Evolutionary conservation across 2,888 invertebrate species (phyloP), one percentile per base, ranked within the genome.

Genomic region (Amphipyra berbera): DNA sequence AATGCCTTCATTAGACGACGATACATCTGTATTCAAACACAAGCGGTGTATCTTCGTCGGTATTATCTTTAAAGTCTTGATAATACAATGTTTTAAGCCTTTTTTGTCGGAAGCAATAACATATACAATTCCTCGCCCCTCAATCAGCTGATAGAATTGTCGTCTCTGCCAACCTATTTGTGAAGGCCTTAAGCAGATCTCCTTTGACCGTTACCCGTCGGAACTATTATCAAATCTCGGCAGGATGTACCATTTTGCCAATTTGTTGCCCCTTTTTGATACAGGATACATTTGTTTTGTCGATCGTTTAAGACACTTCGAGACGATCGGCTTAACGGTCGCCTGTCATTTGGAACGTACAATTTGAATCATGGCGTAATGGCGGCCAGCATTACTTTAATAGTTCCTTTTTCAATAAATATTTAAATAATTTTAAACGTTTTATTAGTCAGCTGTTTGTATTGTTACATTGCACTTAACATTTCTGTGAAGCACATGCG

Each of bases 191-290:
- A 56, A 61, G 58, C 45, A 71, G 60, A 45, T 44, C 58, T 64
- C 49, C 52, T 67, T 62, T 54, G 63, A 41, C 61, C 61, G 52
- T 72, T 68, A 67, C 61, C 58, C 64, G 61, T 57, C 68, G 52
- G 56, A 45, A 61, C 76, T 76, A 79, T 80, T 76, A 78, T 79
- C 78, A 80, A 84, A 84, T 83, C 84, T 81, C 74, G 65, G 68
- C 90, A 89, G 92, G 93, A 92, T 88, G 87, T 87, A 83, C 85
- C 83, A 86, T 90, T 90, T 89, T 89, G 89, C 85, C 91, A 92
- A 91, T 89, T 90, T 84, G 85, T 81, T 88, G 84, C 84, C 90
- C 90, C 88, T 86, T 88, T 89, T 88, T 86, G 75, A 85, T 77
- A 86, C 91, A 90, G 92, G 90, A 91, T 83, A 88, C 83, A 84